phyloP scores from a whole-genome alignment of 1,140 invertebrate genomes.

The Dryas iulia region DNA sequence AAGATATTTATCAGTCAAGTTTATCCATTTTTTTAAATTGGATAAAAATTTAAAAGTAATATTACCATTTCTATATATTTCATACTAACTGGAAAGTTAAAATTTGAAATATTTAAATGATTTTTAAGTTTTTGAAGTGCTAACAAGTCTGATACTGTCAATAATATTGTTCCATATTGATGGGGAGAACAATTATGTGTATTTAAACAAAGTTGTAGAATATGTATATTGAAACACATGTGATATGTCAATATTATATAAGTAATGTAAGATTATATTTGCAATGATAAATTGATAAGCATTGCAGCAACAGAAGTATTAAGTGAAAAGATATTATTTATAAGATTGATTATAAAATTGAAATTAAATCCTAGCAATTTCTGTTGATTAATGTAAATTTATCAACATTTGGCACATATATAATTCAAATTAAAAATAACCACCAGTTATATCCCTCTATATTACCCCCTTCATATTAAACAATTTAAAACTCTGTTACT shows the following conservation, averaged over 20 bases:
- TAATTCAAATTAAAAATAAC: constrained; percentile 4
- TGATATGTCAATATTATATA: constrained; percentile 20
- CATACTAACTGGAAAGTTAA: no score
- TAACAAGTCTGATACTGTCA: background rate
- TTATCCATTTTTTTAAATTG: no score
- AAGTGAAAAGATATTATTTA: background rate
- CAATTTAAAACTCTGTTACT: background rate
- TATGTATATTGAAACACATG: constrained; percentile 4
- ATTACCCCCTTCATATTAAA: background rate
- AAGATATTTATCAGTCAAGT: background rate
- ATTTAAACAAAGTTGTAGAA: background rate
- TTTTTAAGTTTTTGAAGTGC: no score
- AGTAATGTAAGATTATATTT: background rate
- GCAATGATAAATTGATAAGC: constrained; percentile 1
- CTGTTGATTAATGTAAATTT: background rate
- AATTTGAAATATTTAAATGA: no score
- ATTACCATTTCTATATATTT: no score
- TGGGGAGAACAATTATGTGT: background rate
- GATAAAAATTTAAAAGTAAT: no score
- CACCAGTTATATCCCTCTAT: background rate
- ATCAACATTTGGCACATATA: constrained; percentile 17
- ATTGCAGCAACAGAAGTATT: background rate
- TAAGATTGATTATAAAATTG: background rate
- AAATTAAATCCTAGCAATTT: background rate
- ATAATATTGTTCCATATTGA: background rate